Conservation (phyloP, 2,797 vertebrate genomes). For the Hypotaenidia philippensis region DNA sequence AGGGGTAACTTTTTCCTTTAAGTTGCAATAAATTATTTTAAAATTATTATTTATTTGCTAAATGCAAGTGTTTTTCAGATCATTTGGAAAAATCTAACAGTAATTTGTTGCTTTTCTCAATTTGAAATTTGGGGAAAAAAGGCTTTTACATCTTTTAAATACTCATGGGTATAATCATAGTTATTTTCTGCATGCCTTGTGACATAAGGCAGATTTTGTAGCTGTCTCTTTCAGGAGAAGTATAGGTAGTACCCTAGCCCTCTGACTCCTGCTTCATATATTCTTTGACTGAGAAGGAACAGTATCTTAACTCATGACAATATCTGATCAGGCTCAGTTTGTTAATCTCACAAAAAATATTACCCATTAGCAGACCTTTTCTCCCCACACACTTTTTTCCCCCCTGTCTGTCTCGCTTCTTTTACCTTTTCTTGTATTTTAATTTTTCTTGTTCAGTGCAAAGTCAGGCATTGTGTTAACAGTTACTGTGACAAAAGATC, state of each 20-base stretch:
- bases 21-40: not conserved
- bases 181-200: not conserved
- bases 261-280: not conserved
- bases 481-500: not conserved
- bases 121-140: not conserved
- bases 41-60: not conserved
- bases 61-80: not conserved
- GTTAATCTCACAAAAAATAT: conserved; percentile 12
- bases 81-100: not conserved
- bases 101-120: accelerated
- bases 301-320: not conserved
- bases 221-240: not conserved
- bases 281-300: not conserved
- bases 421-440: not conserved
- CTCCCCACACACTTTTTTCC: too few relatives aligned
- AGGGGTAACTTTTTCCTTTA: not conserved
- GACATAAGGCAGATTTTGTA: not conserved
- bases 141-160: not conserved
- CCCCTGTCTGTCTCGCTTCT: not conserved
- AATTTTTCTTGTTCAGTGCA: not conserved
- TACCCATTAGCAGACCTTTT: not conserved
- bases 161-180: not conserved
- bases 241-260: not conserved
- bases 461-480: conserved; percentile 6
- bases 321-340: not conserved